These are phyloP conservation scores for Oscheius sp. DNA, from an alignment of 1,140 invertebrate genomes.

Conservation along the genomic window DNA sequence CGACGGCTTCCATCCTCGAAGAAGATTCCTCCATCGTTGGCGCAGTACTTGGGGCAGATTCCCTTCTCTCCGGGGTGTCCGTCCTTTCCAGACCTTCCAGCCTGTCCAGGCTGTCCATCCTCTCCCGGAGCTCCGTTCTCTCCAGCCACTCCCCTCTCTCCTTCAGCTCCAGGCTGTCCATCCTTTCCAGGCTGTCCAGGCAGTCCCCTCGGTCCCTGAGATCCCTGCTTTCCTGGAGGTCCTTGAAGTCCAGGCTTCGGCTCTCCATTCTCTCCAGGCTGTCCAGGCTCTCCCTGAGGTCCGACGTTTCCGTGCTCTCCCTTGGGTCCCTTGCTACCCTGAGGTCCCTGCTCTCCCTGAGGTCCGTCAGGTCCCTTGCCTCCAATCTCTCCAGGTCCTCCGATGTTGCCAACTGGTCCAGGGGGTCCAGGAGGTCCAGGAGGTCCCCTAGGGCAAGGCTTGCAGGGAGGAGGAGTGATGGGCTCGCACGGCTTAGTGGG, in stretches of 20 bases:
- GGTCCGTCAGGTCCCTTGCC: constrained; percentile 14
- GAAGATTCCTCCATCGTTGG: constrained; percentile 45
- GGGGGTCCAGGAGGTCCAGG: constrained; percentile 23
- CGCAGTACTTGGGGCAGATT: constrained; percentile 46
- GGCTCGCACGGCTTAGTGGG: constrained; percentile 35
- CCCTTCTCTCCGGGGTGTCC: constrained; percentile 29
- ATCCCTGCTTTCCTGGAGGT: constrained; percentile 23
- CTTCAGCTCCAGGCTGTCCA: constrained; percentile 27
- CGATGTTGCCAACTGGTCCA: constrained; percentile 15
- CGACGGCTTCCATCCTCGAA: constrained; percentile 46
- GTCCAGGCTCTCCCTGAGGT: constrained; percentile 18
- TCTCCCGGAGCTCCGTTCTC: constrained; percentile 18
- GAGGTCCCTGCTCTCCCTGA: constrained; percentile 21
- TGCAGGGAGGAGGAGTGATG: constrained; percentile 31
- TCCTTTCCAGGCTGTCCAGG: constrained; percentile 31
- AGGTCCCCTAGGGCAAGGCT: constrained; percentile 29
- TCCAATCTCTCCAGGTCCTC: constrained; percentile 17
- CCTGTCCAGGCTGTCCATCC: constrained; percentile 21
- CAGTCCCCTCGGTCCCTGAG: constrained; percentile 27
- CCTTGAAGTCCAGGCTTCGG: constrained; percentile 22
- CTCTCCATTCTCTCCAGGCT: constrained; percentile 21
- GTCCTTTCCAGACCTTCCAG: constrained; percentile 12
- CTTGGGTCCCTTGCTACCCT: constrained; percentile 23
- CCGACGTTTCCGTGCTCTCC: constrained; percentile 24
- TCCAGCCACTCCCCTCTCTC: constrained; percentile 26